Percentiles rank a stretch among this genome's conserved stretches.
Conservation (phyloP, 2,113 vertebrate species). For the Pluvianellus socialis region DNA sequence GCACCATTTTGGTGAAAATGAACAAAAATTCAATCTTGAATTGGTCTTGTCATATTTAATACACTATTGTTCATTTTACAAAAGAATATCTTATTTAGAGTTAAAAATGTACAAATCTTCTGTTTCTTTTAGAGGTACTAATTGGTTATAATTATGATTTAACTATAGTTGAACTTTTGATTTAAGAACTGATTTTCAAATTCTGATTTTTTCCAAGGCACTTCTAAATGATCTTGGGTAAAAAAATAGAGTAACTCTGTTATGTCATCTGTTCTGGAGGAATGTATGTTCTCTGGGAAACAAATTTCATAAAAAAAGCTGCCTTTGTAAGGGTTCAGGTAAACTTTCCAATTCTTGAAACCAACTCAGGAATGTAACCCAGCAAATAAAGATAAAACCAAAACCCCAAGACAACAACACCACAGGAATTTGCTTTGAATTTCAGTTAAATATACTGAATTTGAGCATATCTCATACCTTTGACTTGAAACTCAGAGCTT, state of each 20-base stretch:
- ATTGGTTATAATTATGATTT: neutral
- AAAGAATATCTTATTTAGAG: neutral
- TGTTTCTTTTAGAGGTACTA: neutral
- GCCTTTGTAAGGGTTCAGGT: neutral
- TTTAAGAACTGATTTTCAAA: neutral
- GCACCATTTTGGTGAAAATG: neutral
- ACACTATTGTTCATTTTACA: neutral
- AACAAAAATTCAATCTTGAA: neutral
- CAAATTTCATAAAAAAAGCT: neutral
- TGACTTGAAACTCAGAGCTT: neutral
- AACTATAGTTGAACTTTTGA: neutral
- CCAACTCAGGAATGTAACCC: neutral
- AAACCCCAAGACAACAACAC: neutral
- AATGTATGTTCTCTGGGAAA: neutral
- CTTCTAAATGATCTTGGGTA: neutral
- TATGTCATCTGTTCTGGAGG: neutral
- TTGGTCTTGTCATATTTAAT: neutral
- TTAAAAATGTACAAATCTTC: neutral
- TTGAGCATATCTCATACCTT: neutral
- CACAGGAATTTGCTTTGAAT: neutral
- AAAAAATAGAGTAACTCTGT: neutral
- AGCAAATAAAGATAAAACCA: neutral
- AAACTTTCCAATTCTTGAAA: neutral
- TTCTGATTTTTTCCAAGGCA: neutral
- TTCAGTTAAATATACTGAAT: neutral